These are phyloP conservation scores for Drosophila aff. DNA, from an alignment of 1,140 invertebrate genomes.

Conservation along the genomic window DNA sequence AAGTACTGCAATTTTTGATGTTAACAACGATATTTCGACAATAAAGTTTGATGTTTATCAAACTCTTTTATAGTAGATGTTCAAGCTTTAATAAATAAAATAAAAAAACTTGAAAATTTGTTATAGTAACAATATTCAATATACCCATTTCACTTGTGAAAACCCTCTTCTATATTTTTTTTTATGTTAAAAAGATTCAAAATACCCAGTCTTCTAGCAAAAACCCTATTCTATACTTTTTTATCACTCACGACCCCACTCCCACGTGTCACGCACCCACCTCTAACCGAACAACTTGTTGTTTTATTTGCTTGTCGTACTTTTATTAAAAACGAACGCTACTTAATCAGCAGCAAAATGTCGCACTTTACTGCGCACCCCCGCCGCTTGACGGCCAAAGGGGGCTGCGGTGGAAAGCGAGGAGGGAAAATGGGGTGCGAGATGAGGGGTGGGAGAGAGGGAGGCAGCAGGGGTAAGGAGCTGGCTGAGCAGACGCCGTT, in stretches of 20 bases:
- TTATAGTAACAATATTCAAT: too few relatives aligned
- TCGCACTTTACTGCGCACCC: slow-evolving; percentile 77
- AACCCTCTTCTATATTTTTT: background rate
- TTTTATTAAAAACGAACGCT: slow-evolving; percentile 83
- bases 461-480: background rate
- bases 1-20: too few relatives aligned
- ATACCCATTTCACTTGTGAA: rapidly evolving
- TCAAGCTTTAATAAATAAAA: too few relatives aligned
- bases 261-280: slow-evolving; percentile 21
- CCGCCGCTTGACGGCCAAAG: background rate
- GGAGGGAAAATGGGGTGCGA: slow-evolving; percentile 1
- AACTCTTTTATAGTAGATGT: background rate
- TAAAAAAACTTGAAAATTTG: too few relatives aligned
- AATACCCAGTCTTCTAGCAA: rapidly evolving
- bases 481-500: slow-evolving; percentile 46
- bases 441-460: background rate
- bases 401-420: slow-evolving; percentile 3
- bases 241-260: background rate
- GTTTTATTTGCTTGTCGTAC: slow-evolving; percentile 80
- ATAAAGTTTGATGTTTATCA: too few relatives aligned
- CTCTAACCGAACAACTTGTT: slow-evolving; percentile 63
- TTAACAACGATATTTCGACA: too few relatives aligned
- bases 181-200: too few relatives aligned
- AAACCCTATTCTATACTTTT: background rate
- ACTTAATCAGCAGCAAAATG: slow-evolving; percentile 83